Evolutionary conservation across 1,140 invertebrate species (phyloP), one percentile per base, ranked within the genome.

Genomic region (Calosoma granatense): DNA sequence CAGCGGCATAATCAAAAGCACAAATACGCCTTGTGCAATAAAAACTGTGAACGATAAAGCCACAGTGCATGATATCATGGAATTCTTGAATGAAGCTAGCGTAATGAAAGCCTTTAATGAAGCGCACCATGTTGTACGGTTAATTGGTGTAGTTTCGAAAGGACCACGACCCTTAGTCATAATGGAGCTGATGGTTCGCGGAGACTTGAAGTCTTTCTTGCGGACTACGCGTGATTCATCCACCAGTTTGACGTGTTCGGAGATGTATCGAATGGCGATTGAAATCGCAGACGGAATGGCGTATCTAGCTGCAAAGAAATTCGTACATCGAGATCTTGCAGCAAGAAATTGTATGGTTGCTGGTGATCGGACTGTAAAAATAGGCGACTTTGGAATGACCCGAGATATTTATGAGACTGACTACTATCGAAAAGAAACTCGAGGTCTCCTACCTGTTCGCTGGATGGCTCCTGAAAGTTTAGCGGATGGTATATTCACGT

Each of bases 11-110:
- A 64, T 70, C 2, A 67, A 64, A 55, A 64, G 62, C 1, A 62
- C 60, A 43, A 63, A 84, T 66, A 77, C 84, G 2, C 78, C 79
- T 12, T 96, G 94, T 70, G 95, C 96, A 59, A 82, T 98, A 22
- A 99, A 98, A 78, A 97, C 92, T 54, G 90, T 96, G 9, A 92
- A 90, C 67, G 87, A 94, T 66, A 82, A 85, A 67, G 86, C 92
- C 14, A 85, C 85, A 20, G 81, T 88, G 64, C 70, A 84, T 54
- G 90, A 97, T 67, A 78, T 88, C 26, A 83, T 87, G 58, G 86
- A 91, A 69, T 98, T 98, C 74, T 75, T 98, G 14, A 93, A 94
- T 68, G 95, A 98, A 76, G 94, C 92, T 20, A 88, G 87, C n/a
- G 87, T 93, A 9, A 97, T 97, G 94, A 97, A 96, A 70, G 81